phyloP scores from a whole-genome alignment of 2,113 vertebrate genomes.

The Phrynosoma platyrhinos region DNA sequence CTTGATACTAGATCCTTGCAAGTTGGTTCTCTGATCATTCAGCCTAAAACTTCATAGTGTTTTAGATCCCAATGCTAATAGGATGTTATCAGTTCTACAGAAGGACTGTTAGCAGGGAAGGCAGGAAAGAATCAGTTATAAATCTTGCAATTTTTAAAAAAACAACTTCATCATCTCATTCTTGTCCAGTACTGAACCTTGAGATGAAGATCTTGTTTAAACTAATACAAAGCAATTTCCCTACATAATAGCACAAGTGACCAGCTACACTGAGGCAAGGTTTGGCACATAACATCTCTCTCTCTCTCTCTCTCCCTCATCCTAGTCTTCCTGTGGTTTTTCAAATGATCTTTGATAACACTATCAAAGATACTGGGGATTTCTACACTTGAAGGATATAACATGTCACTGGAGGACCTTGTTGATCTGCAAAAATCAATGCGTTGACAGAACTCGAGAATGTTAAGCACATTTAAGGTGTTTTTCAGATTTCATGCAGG shows the following conservation, averaged over 20 bases:
- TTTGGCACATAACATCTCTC: neutral
- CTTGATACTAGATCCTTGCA: neutral
- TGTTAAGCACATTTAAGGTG: conserved; percentile 21
- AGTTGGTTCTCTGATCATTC: neutral
- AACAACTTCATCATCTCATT: neutral
- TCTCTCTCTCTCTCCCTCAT: neutral
- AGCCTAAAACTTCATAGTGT: neutral
- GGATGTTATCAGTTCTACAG: neutral
- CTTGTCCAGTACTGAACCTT: neutral
- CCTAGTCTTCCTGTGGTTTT: neutral
- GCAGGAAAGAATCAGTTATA: too few relatives aligned
- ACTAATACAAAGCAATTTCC: neutral
- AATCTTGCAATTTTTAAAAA: neutral
- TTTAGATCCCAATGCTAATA: neutral
- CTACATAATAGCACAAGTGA: neutral
- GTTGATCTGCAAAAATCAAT: conserved; percentile 22
- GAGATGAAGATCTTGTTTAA: neutral
- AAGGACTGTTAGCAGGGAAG: neutral
- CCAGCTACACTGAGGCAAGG: neutral
- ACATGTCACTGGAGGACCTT: neutral
- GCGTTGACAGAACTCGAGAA: neutral
- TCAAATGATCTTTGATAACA: conserved; percentile 13
- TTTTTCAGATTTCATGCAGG: conserved; percentile 32
- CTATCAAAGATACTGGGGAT: conserved; percentile 4
- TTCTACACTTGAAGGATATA: neutral